Conservation (phyloP, 2,113 vertebrate genomes). For the Vidua chalybeata region DNA sequence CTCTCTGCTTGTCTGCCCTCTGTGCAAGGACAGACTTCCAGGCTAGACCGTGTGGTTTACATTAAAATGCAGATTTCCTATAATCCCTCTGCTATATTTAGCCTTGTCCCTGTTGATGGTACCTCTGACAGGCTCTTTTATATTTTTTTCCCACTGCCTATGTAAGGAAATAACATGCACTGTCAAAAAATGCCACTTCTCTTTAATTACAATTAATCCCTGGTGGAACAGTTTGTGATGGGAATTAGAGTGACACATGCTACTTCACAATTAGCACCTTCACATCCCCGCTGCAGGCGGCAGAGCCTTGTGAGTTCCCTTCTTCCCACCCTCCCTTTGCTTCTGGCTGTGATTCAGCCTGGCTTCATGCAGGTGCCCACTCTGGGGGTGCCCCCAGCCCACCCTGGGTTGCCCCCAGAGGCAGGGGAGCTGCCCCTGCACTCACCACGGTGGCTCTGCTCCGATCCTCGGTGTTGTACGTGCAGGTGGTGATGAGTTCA, state of each 20-base stretch:
- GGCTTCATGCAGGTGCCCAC: background rate
- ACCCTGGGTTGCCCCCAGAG: background rate
- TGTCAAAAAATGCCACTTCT: conserved; percentile 46
- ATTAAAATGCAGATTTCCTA: conserved; percentile 55
- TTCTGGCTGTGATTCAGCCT: background rate
- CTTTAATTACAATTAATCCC: conserved; percentile 54
- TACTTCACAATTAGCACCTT: conserved; percentile 35
- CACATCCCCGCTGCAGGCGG: background rate
- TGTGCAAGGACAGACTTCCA: background rate
- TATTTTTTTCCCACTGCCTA: background rate
- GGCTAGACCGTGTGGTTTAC: background rate
- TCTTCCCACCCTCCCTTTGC: background rate
- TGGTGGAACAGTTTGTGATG: conserved; percentile 19
- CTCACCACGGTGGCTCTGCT: conserved; percentile 87
- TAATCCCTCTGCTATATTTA: conserved; percentile 57
- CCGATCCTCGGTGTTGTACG: conserved; percentile 86
- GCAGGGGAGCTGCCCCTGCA: background rate
- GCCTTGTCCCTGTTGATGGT: conserved; percentile 26
- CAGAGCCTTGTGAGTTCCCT: background rate
- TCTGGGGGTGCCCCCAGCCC: background rate
- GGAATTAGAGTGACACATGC: conserved; percentile 5
- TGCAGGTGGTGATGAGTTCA: conserved; percentile 87
- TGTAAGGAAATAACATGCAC: conserved; percentile 35
- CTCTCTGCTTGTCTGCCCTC: background rate
- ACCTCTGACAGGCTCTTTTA: conserved; percentile 47